A percentile compares a stretch with the other conserved stretches of the same genome.
Evolutionary conservation across 2,797 vertebrate genomes (phyloP).

Genomic region (Xiphophorus birchmanni): DNA sequence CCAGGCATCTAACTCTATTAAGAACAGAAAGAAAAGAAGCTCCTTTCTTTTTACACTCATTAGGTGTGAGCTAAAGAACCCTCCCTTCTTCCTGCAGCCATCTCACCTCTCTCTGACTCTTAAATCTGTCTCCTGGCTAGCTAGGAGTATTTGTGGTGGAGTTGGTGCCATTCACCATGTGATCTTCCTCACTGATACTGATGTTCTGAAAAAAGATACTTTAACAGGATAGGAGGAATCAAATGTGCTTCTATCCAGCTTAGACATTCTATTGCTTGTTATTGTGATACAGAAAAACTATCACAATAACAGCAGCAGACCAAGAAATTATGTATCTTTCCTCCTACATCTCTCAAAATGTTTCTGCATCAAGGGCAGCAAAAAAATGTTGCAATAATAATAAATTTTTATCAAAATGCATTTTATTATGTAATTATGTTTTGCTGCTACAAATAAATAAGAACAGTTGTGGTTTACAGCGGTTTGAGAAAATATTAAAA

Average conservation of each 20-base stretch:
- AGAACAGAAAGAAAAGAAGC: conserved; percentile 52
- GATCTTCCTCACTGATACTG: conserved; percentile 65
- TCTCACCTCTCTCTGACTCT: conserved; percentile 63
- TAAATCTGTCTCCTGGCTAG: conserved; percentile 68
- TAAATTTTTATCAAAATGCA: background rate
- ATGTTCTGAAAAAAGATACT: conserved; percentile 45
- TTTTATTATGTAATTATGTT: background rate
- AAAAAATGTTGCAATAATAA: background rate
- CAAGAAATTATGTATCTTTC: conserved; percentile 42
- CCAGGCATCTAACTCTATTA: conserved; percentile 59
- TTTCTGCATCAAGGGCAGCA: conserved; percentile 1
- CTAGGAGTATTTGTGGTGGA: conserved; percentile 62
- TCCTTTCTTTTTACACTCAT: conserved; percentile 69
- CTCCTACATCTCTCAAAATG: conserved; percentile 44
- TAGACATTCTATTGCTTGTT: conserved; percentile 34
- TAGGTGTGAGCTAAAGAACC: conserved; percentile 55
- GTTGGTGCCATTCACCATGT: conserved; percentile 56
- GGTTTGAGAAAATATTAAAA: background rate
- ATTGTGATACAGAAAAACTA: conserved; percentile 37
- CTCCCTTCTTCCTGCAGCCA: conserved; percentile 28
- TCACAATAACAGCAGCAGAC: conserved; percentile 40
- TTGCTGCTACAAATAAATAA: background rate
- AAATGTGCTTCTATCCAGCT: conserved; percentile 39
- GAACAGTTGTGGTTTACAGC: background rate
- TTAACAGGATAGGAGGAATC: conserved; percentile 33